Base-by-base conservation (phyloP, 2,888 invertebrate genomes). In the Machimus rusticus region DNA sequence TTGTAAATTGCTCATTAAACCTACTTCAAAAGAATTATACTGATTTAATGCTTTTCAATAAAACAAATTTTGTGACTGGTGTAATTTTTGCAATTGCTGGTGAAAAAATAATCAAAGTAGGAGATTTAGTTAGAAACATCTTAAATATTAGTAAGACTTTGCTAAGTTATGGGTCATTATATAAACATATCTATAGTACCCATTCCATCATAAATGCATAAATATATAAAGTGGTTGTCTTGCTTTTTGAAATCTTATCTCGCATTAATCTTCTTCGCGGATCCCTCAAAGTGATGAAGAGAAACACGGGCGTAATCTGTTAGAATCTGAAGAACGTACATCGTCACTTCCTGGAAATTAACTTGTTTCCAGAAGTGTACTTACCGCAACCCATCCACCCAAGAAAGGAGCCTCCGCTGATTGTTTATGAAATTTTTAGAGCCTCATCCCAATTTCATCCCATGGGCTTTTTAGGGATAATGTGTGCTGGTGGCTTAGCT, bases 401-500 rank as follows among this genome's bases (percentile, higher is more conserved):
- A 2, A 1, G 6, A 43, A 12, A 51, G 31, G 1, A 51, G 28
- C 9, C 46, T 79, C 12, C 16, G 51, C 46, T 46, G 23, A 79
- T 79, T 79, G 79, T 78, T 76, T 79, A 23, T 79, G 79, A 28
- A 28, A 79, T 51, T 79, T 79, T 46, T 34, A 79, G n/a, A 79
- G 23, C 16, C 39, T 39, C 78, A 37, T 78, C 23, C 23, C 66
- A 46, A 46, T 28, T 12, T 66, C 23, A 6, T n/a, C 19, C 19
- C 19, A 66, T 66, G 66, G 28, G 66, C 66, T 19, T 46, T 46
- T 16, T 28, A 12, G 23, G 28, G 8, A 19, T 28, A 66, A 78
- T 37, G 37, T 78, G 37, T 78, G 43, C 16, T 14, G 43, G 4
- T 16, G 39, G 23, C 9, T 19, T 19, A 78, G 66, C 9, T 66